Percentiles rank a stretch among this genome's conserved stretches.
Conservation (phyloP, 2,888 invertebrate species). For the Esperia sulphurella region DNA sequence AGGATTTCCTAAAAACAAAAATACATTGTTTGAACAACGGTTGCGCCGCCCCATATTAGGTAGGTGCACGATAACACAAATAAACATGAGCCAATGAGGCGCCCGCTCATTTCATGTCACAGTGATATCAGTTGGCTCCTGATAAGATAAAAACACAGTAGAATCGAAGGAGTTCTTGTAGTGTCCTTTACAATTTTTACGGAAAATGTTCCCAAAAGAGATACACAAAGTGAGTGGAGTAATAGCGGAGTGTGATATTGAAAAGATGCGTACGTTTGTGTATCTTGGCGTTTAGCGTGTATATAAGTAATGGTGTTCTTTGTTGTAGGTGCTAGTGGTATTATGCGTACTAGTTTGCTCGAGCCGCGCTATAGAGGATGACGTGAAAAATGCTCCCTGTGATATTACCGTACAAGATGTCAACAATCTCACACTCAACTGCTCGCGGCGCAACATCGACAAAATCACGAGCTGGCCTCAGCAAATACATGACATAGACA, state of each 20-base stretch:
- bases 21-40: constrained; percentile 48
- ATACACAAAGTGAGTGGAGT: constrained; percentile 65
- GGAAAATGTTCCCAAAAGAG: constrained; percentile 57
- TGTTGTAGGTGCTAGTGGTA: constrained; percentile 73
- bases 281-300: constrained; percentile 22
- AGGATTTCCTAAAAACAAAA: constrained; percentile 78
- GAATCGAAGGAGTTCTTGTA: constrained; percentile 55
- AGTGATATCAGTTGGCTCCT: constrained; percentile 57
- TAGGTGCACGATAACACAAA: constrained; percentile 57
- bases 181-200: constrained; percentile 52
- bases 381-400: constrained; percentile 42
- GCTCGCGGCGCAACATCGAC: constrained; percentile 56
- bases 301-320: constrained; percentile 56
- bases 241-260: constrained; percentile 25
- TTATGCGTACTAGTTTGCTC: constrained; percentile 56
- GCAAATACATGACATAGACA: constrained; percentile 46
- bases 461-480: constrained; percentile 58
- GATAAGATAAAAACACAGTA: constrained; percentile 67
- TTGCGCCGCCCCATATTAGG: constrained; percentile 35
- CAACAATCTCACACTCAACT: constrained; percentile 58
- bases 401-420: constrained; percentile 52
- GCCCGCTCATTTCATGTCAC: constrained; percentile 51
- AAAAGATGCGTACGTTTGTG: constrained; percentile 29
- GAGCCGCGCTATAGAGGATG: constrained; percentile 38
- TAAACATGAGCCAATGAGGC: constrained; percentile 61